Conservation (phyloP, 2,113 vertebrate species). For the Ochotona princeps region DNA sequence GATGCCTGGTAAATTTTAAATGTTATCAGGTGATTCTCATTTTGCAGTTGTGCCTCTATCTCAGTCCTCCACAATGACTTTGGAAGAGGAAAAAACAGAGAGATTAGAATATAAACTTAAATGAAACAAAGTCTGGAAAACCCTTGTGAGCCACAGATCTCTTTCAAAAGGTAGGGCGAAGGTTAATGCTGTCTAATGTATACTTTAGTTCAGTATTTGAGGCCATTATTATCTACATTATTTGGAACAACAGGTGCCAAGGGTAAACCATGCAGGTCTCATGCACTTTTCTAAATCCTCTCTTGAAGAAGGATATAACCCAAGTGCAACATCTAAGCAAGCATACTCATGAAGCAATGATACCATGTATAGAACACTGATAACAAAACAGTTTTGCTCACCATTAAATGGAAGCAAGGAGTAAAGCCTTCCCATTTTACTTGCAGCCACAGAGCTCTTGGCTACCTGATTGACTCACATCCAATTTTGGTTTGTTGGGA, state of each 20-base stretch:
- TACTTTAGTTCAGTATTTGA: neutral
- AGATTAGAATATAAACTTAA: neutral
- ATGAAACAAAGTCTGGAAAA: neutral
- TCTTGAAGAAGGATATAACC: neutral
- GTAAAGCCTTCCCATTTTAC: neutral
- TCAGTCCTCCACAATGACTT: neutral
- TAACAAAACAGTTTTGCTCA: neutral
- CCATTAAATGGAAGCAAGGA: neutral
- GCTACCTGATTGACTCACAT: neutral
- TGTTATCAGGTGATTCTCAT: neutral
- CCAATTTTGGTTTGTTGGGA: neutral
- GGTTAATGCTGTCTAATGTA: neutral
- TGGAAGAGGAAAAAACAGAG: neutral
- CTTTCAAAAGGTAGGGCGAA: neutral
- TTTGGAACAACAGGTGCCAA: conserved; percentile 19
- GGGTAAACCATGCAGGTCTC: neutral
- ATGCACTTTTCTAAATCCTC: neutral
- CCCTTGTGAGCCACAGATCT: neutral
- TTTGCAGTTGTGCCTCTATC: neutral
- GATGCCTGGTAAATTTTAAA: neutral
- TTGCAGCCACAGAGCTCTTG: neutral
- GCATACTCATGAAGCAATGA: neutral
- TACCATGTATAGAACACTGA: neutral
- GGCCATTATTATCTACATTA: neutral
- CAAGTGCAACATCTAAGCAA: neutral